Base-by-base conservation (phyloP, 2,113 vertebrate species). In the Dolichallabes microphthalmus region DNA sequence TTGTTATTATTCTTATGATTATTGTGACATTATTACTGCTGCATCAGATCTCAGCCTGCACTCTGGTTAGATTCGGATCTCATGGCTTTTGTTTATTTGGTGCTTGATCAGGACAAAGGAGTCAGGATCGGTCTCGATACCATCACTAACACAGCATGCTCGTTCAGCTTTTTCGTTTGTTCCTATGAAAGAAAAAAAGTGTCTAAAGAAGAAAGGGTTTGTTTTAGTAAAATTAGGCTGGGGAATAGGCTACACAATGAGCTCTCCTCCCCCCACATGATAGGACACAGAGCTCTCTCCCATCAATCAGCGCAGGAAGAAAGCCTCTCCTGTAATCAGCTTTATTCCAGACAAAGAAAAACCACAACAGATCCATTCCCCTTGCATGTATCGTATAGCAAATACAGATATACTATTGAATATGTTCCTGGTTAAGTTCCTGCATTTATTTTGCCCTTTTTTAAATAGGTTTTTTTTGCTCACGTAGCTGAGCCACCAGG, bases 31-130 rank as follows among this genome's bases (percentile, higher is more conserved):
- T 8, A 45, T 4, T 19, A 27, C 15, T 68, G 12, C 13, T 53
- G 60, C 45, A 52, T 27, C 80, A 89, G 89, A 85, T 92, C 89
- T 91, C 85, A 91, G 92, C 91, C 89, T 92, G 90, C 90, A 93
- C 89, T 92, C 91, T 68, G 87, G 85, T 82, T 94, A 94, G 85
- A 87, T 89, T 84, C 86, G 86, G 85, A 86, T 88, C 85, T 89
- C 90, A 68, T 87, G 82, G 87, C 84, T 93, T 93, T 90, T 94
- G 93, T 94, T 95, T 94, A 93, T 94, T 92, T 93, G 91, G 90
- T 89, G 88, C 90, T 94, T 89, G 88, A 86, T 92, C 90, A 86
- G 92, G 94, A 95, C 94, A 95, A 95, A 95, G 94, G 88, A 89
- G 80, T 45, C 74, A 15, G 63, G 79, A 53, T 84, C 17, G 76